Evolutionary conservation across 2,888 invertebrate species (phyloP), one percentile per base, ranked within the genome.

Genomic region (Epinotia nisella): DNA sequence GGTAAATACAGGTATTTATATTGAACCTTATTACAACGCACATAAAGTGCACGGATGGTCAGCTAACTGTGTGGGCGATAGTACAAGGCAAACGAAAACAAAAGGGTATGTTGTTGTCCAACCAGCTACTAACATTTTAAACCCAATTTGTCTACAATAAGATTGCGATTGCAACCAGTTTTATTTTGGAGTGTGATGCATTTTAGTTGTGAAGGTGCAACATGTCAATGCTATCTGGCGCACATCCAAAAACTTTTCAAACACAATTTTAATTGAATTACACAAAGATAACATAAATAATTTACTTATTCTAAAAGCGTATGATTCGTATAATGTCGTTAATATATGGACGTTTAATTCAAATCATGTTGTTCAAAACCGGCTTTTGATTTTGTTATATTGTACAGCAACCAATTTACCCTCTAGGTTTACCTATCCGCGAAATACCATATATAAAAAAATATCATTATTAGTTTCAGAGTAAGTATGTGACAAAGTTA

Each of bases 181-280:
- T 15, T 0, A 51, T 65, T 55, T 17, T 19, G 21, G 19, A 55
- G 10, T 39, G 21, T 15, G 35, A 55, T 55, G 35, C 65, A 39
- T 55, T 39, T 39, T 35, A 17, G 39, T 39, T 41, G 17, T 19
- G 55, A 35, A 39, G 55, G 21, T n/a, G 39, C 19, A 35, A n/a
- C 35, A 17, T 60, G 59, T 56, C 41, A 67, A 45, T 61, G 67
- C 45, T 70, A 53, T 67, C 45, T 67, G 67, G 71, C 71, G 35
- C 35, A 21, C 19, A n/a, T 29, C 67, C 61, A 72, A 60, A 65
- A 65, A 45, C 19, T 45, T 61, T 67, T 55, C 13, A 10, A 66
- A 45, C 53, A 45, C 49, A 55, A 17, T 19, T 59, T 55, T 53
- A 71, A 66, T 71, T 56, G 70, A 53, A 59, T 45, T 21, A 71